These are phyloP conservation scores for Elaphurus davidianus DNA, from an alignment of 2,113 vertebrate genomes.

Conservation along the genomic window DNA sequence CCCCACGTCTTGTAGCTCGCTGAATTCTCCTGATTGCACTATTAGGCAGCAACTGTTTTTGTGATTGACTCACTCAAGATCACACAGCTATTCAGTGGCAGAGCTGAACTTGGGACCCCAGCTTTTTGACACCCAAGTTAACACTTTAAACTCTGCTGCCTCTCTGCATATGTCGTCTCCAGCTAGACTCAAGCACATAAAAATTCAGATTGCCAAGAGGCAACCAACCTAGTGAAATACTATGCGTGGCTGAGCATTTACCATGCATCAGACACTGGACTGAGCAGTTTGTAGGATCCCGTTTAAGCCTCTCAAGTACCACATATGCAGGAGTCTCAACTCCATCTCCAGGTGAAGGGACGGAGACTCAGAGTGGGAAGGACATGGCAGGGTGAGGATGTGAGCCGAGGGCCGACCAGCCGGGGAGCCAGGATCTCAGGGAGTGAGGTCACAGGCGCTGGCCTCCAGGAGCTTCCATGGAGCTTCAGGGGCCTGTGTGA, in stretches of 20 bases:
- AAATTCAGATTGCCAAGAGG: background rate
- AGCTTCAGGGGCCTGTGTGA: background rate
- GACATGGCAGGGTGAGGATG: background rate
- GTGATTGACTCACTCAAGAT: background rate
- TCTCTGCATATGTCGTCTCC: background rate
- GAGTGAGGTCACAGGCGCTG: background rate
- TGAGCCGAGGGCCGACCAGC: background rate
- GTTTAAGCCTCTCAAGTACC: background rate
- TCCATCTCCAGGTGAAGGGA: background rate
- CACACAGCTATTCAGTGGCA: background rate
- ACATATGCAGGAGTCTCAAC: background rate
- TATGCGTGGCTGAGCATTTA: rapidly evolving
- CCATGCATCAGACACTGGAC: no score
- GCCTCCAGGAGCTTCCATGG: background rate
- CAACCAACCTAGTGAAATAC: background rate
- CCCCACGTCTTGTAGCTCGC: background rate
- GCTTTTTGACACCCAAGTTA: background rate
- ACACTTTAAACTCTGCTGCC: background rate
- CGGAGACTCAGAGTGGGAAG: background rate
- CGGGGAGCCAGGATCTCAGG: background rate
- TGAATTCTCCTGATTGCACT: background rate
- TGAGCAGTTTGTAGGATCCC: rapidly evolving
- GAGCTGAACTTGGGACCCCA: background rate
- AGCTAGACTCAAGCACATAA: background rate
- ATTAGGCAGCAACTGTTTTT: background rate